phyloP scores from a whole-genome alignment of 1,140 invertebrate genomes.

The Telenomus remus region DNA sequence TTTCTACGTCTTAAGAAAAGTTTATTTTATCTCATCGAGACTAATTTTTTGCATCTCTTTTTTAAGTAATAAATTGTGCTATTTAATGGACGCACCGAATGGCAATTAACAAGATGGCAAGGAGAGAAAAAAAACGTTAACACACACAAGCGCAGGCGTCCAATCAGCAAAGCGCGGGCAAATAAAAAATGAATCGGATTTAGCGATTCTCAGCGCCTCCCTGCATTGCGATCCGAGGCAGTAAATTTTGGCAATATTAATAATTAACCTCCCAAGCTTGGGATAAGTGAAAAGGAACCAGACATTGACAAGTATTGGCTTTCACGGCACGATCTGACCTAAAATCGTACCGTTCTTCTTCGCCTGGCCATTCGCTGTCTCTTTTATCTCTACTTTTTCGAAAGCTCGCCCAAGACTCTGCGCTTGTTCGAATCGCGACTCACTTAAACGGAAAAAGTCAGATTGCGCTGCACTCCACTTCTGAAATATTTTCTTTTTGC shows the following conservation, averaged over 20 bases:
- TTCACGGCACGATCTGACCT: slow-evolving; percentile 74
- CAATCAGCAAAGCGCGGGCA: slow-evolving; percentile 2
- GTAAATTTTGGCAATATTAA: slow-evolving; percentile 39
- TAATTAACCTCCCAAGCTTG: slow-evolving; percentile 31
- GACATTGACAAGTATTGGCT: slow-evolving; percentile 64
- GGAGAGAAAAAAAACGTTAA: slow-evolving; percentile 11
- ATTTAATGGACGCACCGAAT: slow-evolving; percentile 30
- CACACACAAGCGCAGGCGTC: background rate
- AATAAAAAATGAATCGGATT: slow-evolving; percentile 22
- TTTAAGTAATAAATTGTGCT: slow-evolving; percentile 10
- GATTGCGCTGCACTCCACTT: slow-evolving; percentile 71
- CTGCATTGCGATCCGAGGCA: slow-evolving; percentile 5
- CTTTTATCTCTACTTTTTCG: slow-evolving; percentile 55
- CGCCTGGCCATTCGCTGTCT: slow-evolving; percentile 45
- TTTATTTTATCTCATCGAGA: slow-evolving; percentile 37
- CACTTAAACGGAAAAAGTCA: slow-evolving; percentile 66
- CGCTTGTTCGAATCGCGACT: slow-evolving; percentile 25
- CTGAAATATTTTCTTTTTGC: slow-evolving; percentile 59
- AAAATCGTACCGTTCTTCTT: slow-evolving; percentile 66
- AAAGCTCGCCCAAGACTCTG: slow-evolving; percentile 24
- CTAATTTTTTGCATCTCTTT: slow-evolving; percentile 18
- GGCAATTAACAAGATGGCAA: slow-evolving; percentile 29
- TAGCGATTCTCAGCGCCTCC: slow-evolving; percentile 1
- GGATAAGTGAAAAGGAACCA: slow-evolving; percentile 45
- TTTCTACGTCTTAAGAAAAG: slow-evolving; percentile 52